A percentile compares a stretch with the other conserved stretches of the same genome.
Conservation (phyloP, 2,113 vertebrate genomes). For the Sus scrofa region T2T-Sscrofa CM000812.6:20445501-20446000, state of each 20-base stretch:
- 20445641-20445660: background rate
- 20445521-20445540: rapidly evolving
- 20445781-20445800: background rate
- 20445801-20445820: background rate
- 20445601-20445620: background rate
- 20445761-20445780: background rate
- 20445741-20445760: background rate
- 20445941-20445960: background rate
- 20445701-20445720: background rate
- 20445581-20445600: background rate
- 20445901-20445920: background rate
- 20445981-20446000: background rate
- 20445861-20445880: background rate
- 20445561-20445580: background rate
- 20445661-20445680: background rate
- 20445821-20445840: background rate
- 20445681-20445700: background rate
- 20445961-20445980: background rate
- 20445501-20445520: background rate
- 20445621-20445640: background rate
- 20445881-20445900: background rate
- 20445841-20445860: background rate
- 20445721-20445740: background rate
- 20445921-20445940: background rate
- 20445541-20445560: background rate